Evolutionary conservation across 2,113 vertebrate genomes (phyloP), one percentile per base, ranked within the genome.

Genomic region (Candoia aspera): DNA sequence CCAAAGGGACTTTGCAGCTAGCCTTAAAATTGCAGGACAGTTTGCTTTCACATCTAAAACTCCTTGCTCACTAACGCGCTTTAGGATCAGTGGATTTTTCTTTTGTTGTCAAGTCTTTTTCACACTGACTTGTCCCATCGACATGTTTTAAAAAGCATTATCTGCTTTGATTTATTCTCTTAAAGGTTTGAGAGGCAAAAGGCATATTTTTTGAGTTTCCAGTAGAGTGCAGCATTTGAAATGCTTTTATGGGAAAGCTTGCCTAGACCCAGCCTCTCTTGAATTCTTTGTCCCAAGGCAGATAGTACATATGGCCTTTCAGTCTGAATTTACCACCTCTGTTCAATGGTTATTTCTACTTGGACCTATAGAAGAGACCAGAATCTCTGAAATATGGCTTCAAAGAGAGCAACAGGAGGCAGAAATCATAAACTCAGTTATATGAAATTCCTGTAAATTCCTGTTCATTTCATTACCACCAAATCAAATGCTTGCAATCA

Each of bases 241-340:
- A 94, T 89, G 93, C 92, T 94, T 93, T 93, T 93, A 96, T 79
- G 89, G 0, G 6, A 53, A 93, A 92, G 33, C 89, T 95, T 92
- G 55, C 95, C 95, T 94, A 94, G 94, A 96, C 93, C 93, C 91
- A 95, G 93, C 94, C 54, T 93, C 92, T 94, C 94, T 94, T 95
- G 95, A 94, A 90, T 96, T 96, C 49, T 94, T 90, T 93, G 92
- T 96, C 95, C 96, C 92, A 96, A 96, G 94, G 96, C 96, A 95
- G 91, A 95, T 92, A 96, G 94, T 95, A 93, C 95, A 95, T 95
- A 94, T 95, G 95, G 95, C 91, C 94, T 96, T 97, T 97, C 97
- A 96, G 95, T 92, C 95, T 94, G 95, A 97, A 97, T 97, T 96
- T 96, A 96, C 89, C 97, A 94, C 93, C 91, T 89, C 90, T 95